Base-by-base conservation (phyloP, 2,113 vertebrate genomes). In the Peromyscus leucopus region DNA sequence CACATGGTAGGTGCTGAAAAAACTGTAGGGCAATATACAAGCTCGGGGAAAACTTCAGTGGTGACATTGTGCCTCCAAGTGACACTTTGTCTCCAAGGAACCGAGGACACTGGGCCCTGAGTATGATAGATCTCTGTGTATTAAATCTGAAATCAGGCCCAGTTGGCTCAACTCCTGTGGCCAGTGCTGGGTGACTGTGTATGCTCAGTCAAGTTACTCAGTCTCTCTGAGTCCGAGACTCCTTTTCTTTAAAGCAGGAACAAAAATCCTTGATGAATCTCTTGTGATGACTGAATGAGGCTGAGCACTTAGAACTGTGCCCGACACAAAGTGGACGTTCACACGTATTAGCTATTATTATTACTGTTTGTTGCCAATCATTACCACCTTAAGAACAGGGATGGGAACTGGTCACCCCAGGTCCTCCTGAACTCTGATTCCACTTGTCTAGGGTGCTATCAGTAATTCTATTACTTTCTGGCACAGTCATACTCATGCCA, bases 381-480 rank as follows among this genome's bases (percentile, higher is more conserved):
- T 78, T 80, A 55, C 4, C n/a, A 28, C n/a, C 63, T 83, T 86
- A 48, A 93, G 46, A 24, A 36, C 33, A 17, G 19, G 17, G 16
- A 31, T 55, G 33, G 69, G 22, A 74, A 46, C 10, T 1, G 28
- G 42, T 28, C 78, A 42, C 28, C 28, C 65, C 57, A 48, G 51
- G 61, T 57, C 28, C 55, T 51, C 36, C 36, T 82, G 57, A 15
- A 55, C 65, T 24, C 51, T 26, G 7, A 82, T 42, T 72, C 71
- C 79, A 83, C 46, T 71, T 65, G 59, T 80, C 80, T 82, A 22
- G 36, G 31, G 72, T 57, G 69, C 61, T 28, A 76, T 31, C 39
- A 31, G 55, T 74, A 71, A 96, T 90, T 93, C 63, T 83, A 26
- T 78, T 71, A 86, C 36, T 93, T 94, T 26, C 67, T 91, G 93